Conservation (phyloP, 1,140 invertebrate genomes). For the Apocrypta bakeri region DNA sequence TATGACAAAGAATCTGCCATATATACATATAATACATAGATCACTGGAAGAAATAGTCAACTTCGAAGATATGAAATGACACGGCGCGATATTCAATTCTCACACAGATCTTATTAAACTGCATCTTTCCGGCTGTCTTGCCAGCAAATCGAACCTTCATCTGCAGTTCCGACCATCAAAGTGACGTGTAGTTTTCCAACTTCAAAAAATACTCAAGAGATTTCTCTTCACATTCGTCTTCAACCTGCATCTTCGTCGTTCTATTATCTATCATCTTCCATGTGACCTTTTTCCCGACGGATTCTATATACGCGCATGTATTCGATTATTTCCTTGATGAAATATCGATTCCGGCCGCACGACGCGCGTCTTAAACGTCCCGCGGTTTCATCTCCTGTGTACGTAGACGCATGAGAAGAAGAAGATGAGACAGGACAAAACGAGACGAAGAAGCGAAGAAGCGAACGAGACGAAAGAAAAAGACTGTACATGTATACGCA, state of each 20-base stretch:
- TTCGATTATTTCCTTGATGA: conserved; percentile 28
- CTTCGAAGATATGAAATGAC: no score
- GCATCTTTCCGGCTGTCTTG: no score
- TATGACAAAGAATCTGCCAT: no score
- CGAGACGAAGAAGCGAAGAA: not conserved
- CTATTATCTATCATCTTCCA: not conserved
- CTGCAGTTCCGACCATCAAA: not conserved
- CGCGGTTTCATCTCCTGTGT: conserved; percentile 11
- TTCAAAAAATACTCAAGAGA: not conserved
- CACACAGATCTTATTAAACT: no score
- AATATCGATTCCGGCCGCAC: conserved; percentile 13
- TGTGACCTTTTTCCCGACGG: no score
- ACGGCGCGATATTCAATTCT: no score
- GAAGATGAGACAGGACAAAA: conserved; percentile 1
- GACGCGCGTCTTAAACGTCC: not conserved
- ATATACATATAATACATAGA: no score
- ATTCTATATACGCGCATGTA: not conserved
- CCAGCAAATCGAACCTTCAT: no score
- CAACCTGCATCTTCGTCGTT: not conserved
- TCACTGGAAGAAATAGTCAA: no score
- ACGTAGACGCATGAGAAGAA: not conserved
- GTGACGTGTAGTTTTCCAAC: not conserved
- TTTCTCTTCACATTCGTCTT: no score
- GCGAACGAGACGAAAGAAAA: no score
- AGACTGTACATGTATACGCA: no score